Evolutionary conservation across 2,888 invertebrate species (phyloP), one percentile per base, ranked within the genome.

Genomic region (Ormyrus labotus): DNA sequence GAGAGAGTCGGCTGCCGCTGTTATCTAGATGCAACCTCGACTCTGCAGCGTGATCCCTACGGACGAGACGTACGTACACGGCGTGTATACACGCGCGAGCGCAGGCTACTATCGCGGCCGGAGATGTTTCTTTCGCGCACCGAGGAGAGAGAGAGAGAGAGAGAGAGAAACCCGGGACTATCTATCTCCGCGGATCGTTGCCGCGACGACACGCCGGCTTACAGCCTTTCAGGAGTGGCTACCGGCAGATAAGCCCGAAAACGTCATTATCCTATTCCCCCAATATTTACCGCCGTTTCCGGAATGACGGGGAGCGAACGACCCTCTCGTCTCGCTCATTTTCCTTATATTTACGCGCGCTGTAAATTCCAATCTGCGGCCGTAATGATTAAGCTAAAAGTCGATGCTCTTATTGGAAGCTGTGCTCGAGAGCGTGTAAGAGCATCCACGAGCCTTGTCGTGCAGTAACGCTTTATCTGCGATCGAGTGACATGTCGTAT

Each of bases 401-500:
- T 5, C 34, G 13, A 19, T 19, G 61, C 9, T 61, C 19, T 61
- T 19, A 9, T 5, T 19, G 13, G 8, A 8, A 9, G 9, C 9
- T 9, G 61, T 19, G 13, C 19, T 19, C 9, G 10, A 45, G 34
- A 53, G 19, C 19, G 19, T 19, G 19, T 19, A 19, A 19, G 19
- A 19, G 19, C 19, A 19, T 19, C 19, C 19, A 19, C 19, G 19
- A 19, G 19, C 19, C 19, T 19, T 19, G 19, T 19, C 19, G 19
- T 19, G 19, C 10, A 53, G 7, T 9, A 53, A 7, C 19, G 9
- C 45, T 61, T 5, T 34, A 34, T 61, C 10, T 10, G 34, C 9
- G 61, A 61, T 34, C 61, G 61, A 61, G 61, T 61, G 61, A 34
- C 61, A 9, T 61, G 19, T 61, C 61, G 19, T 5, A 61, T 61